Conservation (phyloP, 2,113 vertebrate genomes). For the Pomatostomus ruficeps region DNA sequence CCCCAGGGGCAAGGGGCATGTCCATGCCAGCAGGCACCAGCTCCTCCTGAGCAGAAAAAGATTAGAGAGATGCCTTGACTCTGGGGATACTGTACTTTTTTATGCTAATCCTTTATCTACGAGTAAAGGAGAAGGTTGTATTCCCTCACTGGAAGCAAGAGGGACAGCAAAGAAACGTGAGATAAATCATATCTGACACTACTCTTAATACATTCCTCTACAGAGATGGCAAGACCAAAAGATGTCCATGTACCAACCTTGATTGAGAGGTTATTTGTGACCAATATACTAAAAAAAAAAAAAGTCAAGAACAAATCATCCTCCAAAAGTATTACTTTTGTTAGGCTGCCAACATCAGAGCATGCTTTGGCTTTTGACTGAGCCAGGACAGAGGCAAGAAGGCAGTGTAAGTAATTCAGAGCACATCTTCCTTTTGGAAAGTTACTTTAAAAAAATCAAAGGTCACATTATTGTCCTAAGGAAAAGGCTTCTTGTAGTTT, state of each 20-base stretch:
- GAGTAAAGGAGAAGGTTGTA: neutral
- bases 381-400: neutral
- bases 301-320: neutral
- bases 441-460: neutral
- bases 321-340: neutral
- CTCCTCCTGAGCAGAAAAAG: neutral
- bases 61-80: neutral
- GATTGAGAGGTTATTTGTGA: neutral
- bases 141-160: neutral
- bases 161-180: fast-evolving
- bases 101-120: neutral
- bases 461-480: neutral
- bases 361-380: neutral
- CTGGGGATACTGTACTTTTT: neutral
- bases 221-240: neutral
- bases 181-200: neutral
- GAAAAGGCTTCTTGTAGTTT: neutral
- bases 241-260: neutral
- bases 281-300: neutral
- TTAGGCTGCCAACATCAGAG: neutral
- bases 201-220: neutral
- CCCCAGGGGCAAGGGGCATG: neutral
- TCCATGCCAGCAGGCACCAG: neutral
- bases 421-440: neutral
- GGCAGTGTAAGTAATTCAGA: neutral